Evolutionary conservation across 92 coral and sea anemone genomes (phyloP), one percentile per base, ranked within the genome.

Genomic region (Muricea muricata): DNA sequence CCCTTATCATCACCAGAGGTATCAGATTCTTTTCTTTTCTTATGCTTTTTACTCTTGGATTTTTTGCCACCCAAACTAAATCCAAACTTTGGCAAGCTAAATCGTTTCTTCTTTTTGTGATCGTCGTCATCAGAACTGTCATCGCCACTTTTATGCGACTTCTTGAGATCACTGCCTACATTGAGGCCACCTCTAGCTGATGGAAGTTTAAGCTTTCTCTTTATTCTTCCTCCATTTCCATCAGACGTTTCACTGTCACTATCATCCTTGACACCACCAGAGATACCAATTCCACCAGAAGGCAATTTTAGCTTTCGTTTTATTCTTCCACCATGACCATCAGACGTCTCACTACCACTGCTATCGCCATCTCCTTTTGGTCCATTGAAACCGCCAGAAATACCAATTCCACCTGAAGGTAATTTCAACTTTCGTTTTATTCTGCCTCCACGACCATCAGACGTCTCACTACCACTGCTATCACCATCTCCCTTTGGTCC

Each of bases 191-290:
- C 28, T 8, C 79, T 48, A 41, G 24, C 50, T 46, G 39, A 29
- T 65, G 39, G 35, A 29, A 65, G 72, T 37, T 73, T 73, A 1
- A 73, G 52, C 34, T 75, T 75, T 34, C 81, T 24, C 45, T 75
- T 75, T 0, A 75, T 75, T 54, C 65, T 75, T 47, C 81, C 81
- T 21, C 81, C 79, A 30, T 73, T 14, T 41, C 79, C 81, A 23
- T 77, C 82, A 3, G 82, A 77, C 25, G 69, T 56, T 2, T 77
- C 82, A 56, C 69, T 56, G 23, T 28, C 68, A 20, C 56, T 54
- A 42, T 30, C 42, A 52, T 31, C 78, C 41, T 21, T 48, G 17
- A 45, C 31, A 17, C 9, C 54, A 39, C 41, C 24, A 28, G 52
- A 26, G 14, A 72, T 20, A 11, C 24, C 24, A n/a, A 48, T 25